A percentile compares a stretch with the other conserved stretches of the same genome.
Conservation (phyloP, 1,140 invertebrate species). For the Dendrolimus kikuchii region DNA sequence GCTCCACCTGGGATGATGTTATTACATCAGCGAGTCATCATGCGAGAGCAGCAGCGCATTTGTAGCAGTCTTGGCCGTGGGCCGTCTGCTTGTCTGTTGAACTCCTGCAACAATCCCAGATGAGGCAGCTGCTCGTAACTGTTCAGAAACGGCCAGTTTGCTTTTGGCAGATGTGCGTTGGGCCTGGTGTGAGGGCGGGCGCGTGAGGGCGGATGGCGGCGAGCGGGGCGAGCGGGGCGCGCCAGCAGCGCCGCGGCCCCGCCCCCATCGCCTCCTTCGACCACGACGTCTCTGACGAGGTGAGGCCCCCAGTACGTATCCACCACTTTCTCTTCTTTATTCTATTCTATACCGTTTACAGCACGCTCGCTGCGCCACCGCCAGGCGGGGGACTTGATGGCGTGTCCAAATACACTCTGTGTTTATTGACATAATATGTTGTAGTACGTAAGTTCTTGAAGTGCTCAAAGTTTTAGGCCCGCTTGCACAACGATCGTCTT, state of each 20-base stretch:
- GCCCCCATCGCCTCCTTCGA: slow-evolving; percentile 95
- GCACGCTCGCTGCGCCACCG: background rate
- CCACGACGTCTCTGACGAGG: slow-evolving; percentile 87
- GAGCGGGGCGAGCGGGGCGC: slow-evolving; percentile 30
- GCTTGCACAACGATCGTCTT: too few species aligned
- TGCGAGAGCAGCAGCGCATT: too few species aligned
- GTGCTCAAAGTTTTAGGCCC: too few species aligned
- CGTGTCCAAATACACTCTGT: too few species aligned
- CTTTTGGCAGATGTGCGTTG: background rate
- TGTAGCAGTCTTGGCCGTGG: too few species aligned
- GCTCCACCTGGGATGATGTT: too few species aligned
- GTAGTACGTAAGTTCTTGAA: too few species aligned
- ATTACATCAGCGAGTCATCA: too few species aligned
- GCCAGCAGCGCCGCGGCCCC: slow-evolving; percentile 85
- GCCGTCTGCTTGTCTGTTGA: too few species aligned
- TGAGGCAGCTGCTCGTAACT: background rate
- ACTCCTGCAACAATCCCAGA: background rate
- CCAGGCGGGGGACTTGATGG: background rate
- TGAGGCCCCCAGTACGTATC: slow-evolving; percentile 76
- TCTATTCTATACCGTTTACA: slow-evolving; percentile 6
- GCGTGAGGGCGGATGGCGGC: slow-evolving; percentile 29
- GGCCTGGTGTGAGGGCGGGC: background rate
- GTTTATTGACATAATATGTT: too few species aligned
- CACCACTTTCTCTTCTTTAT: slow-evolving; percentile 12
- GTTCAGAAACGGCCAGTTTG: slow-evolving; percentile 5